A percentile compares a stretch with the other conserved stretches of the same genome.
These are phyloP conservation scores for Equus quagga DNA, from an alignment of 2,113 vertebrate species.

Conservation along the genomic window DNA sequence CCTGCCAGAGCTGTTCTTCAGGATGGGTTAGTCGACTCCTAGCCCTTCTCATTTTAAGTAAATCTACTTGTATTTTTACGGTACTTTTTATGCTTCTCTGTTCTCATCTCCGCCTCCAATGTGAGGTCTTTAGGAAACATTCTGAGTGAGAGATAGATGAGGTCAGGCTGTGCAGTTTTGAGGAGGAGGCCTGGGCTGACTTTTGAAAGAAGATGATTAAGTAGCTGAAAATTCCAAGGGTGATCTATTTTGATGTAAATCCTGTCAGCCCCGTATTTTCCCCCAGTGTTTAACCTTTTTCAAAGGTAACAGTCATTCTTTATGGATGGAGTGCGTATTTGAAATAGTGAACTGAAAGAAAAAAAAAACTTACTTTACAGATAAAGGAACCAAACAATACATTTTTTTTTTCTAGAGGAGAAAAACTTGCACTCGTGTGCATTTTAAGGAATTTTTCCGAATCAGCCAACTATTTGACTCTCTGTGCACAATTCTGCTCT, in stretches of 20 bases:
- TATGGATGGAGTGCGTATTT: neutral
- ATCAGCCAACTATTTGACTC: neutral
- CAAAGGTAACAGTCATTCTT: neutral
- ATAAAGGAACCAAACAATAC: neutral
- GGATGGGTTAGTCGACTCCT: rapidly evolving
- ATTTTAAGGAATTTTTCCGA: neutral
- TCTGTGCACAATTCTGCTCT: rapidly evolving
- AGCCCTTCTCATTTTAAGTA: neutral
- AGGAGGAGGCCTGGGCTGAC: neutral
- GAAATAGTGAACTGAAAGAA: neutral
- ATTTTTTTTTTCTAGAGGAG: neutral
- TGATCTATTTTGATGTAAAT: rapidly evolving
- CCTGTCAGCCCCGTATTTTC: rapidly evolving
- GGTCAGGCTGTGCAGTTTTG: neutral
- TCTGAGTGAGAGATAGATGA: neutral
- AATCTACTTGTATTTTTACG: neutral
- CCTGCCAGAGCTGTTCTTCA: no score
- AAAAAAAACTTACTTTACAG: neutral
- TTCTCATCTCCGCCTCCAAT: rapidly evolving
- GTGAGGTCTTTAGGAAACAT: rapidly evolving
- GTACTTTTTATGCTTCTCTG: neutral
- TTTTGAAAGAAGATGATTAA: neutral
- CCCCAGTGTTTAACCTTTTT: neutral
- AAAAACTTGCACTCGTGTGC: neutral
- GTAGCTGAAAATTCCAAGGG: neutral